A percentile compares a stretch with the other conserved stretches of the same genome.
These are phyloP conservation scores for Pangasius mekongensis DNA, from an alignment of 2,797 vertebrate genomes.

Conservation along the genomic window DNA sequence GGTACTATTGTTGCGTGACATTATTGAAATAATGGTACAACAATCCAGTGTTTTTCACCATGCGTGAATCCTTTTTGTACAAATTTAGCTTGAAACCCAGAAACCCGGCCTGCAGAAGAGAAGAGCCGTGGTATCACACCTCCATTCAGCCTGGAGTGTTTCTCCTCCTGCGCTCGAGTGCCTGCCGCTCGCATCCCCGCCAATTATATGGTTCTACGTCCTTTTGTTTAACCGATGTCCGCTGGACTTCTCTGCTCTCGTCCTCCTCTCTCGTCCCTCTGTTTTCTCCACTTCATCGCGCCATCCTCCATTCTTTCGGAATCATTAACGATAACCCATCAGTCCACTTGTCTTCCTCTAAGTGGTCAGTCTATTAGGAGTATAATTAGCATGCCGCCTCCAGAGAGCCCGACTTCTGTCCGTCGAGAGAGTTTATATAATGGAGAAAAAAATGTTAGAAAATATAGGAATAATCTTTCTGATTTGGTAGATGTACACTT, in stretches of 20 bases:
- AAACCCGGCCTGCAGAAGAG: slow-evolving; percentile 23
- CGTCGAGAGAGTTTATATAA: slow-evolving; percentile 48
- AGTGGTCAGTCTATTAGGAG: slow-evolving; percentile 53
- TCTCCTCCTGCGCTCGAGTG: slow-evolving; percentile 43
- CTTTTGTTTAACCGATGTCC: slow-evolving; percentile 47
- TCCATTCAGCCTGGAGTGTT: slow-evolving; percentile 52
- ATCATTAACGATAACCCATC: slow-evolving; percentile 53
- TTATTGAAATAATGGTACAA: slow-evolving; percentile 3
- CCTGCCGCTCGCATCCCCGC: slow-evolving; percentile 33
- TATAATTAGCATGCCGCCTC: slow-evolving; percentile 55
- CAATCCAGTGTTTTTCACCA: neutral
- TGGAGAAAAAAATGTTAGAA: neutral
- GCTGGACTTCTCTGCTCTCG: slow-evolving; percentile 45
- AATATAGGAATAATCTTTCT: slow-evolving; percentile 28
- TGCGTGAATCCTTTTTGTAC: neutral
- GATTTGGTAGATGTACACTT: neutral
- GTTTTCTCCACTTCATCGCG: slow-evolving; percentile 50
- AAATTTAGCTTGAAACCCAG: slow-evolving; percentile 7
- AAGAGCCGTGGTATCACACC: slow-evolving; percentile 48
- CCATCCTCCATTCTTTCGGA: slow-evolving; percentile 51
- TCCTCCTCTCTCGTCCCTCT: slow-evolving; percentile 37
- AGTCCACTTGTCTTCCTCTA: slow-evolving; percentile 52
- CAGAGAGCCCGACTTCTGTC: slow-evolving; percentile 45
- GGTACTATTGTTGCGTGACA: slow-evolving; percentile 30
- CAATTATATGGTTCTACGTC: slow-evolving; percentile 39